Percentiles rank a stretch among this genome's conserved stretches.
Conservation (phyloP, 2,888 invertebrate species). For the Parnassius glacialis region DNA sequence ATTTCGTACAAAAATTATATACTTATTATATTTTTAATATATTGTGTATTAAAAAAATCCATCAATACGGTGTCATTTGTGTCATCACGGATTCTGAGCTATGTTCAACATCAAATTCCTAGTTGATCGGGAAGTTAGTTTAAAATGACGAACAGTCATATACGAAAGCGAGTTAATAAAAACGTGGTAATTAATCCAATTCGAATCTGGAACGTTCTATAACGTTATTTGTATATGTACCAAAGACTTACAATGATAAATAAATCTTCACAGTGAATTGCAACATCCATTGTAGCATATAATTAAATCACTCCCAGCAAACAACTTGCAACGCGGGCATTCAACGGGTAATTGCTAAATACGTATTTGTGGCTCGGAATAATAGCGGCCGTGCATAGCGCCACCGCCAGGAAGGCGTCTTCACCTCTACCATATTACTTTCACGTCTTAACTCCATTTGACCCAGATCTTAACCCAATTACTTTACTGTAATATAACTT, state of each 20-base stretch:
- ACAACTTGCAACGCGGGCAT: conserved; percentile 23
- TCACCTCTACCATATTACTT: conserved; percentile 33
- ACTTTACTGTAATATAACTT: conserved; percentile 42
- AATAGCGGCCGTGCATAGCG: conserved; percentile 23
- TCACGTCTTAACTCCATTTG: conserved; percentile 49
- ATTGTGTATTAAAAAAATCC: too few relatives aligned
- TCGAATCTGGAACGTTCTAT: not conserved
- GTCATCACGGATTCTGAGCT: too few relatives aligned
- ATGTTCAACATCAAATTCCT: too few relatives aligned
- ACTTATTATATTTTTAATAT: too few relatives aligned
- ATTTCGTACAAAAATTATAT: too few relatives aligned
- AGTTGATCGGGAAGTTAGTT: too few relatives aligned
- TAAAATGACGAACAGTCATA: too few relatives aligned
- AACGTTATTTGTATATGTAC: not conserved
- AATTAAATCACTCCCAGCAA: conserved; percentile 24
- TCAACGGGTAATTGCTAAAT: conserved; percentile 28
- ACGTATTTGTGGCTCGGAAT: conserved; percentile 28
- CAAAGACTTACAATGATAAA: conserved; percentile 10
- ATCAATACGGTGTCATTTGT: too few relatives aligned
- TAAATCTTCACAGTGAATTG: conserved; percentile 13
- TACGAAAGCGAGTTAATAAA: too few relatives aligned
- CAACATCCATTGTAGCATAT: conserved; percentile 13
- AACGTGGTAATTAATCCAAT: too few relatives aligned
- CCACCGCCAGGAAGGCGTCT: conserved; percentile 56
- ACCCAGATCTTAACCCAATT: conserved; percentile 52